Evolutionary conservation across 2,113 vertebrate species (phyloP), one percentile per base, ranked within the genome.

Genomic region (Aegithalos caudatus): DNA sequence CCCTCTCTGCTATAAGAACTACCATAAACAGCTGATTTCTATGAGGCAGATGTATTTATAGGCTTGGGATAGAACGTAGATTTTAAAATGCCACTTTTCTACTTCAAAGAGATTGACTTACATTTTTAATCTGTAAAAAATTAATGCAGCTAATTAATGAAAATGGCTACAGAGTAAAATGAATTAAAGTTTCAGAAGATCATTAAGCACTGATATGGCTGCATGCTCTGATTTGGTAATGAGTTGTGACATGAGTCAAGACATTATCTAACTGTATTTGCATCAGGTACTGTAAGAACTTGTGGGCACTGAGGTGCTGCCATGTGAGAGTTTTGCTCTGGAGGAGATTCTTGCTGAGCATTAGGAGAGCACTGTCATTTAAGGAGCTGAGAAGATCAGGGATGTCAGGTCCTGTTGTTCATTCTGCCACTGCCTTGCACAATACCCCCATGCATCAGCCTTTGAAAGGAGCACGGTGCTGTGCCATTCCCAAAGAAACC

Each of bases 11-110:
- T 91, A 33, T 76, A 95, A 95, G 90, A 95, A 48, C 88, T 54
- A 29, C 77, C 91, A 69, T 28, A 78, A 95, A 76, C 94, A 94
- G 95, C 92, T 95, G 94, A 95, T 96, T 96, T 91, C 71, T 81
- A 70, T 17, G 11, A 94, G 81, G 64, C 91, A 91, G 69, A 83
- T 65, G 50, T 95, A 97, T 96, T 96, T 97, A 90, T 95, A 95
- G 90, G 58, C 78, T 92, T 80, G 72, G 67, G 90, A 90, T 56
- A 93, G 82, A 92, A 84, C 60, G 85, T 47, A 61, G 69, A 84
- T 69, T 92, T 88, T 19, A 57, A 97, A 94, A 92, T 86, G 80
- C 69, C 44, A 90, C 79, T 97, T 88, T 77, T 48, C 72, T 86
- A 60, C 82, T 95, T 94, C 82, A 81, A 72, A 77, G 79, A 88